Evolutionary conservation across 1,140 invertebrate genomes (phyloP), one percentile per base, ranked within the genome.

Genomic region (Diprion similis): DNA sequence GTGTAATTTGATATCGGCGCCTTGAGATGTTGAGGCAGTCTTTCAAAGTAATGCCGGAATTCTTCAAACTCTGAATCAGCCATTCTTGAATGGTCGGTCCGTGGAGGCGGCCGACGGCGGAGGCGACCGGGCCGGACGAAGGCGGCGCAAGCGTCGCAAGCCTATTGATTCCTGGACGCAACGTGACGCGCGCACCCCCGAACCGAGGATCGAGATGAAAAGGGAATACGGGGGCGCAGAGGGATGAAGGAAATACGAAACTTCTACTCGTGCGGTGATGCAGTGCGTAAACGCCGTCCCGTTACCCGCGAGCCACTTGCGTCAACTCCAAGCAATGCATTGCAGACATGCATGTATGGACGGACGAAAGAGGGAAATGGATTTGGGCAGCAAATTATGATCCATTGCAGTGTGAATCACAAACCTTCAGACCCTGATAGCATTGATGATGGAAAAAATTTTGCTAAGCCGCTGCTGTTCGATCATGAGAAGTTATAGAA

Each of bases 51-150:
- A 78, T 94, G 92, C 76, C 93, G 93, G 89, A 97, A 96, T 91
- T 97, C 94, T 87, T 97, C 95, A 89, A 96, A 97, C 87, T 97
- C 95, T 81, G 91, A 94, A 90, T 97, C 95, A 78, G 95, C 95
- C 95, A 96, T 97, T 87, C 78, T 82, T 15, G 74, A 71, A 70
- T 68, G 78, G 72, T 67, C 78, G 75, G 74, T 70, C 77, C 77
- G 70, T 78, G 77, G 79, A 77, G 77, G 76, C 78, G 78, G 77
- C 80, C 80, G 78, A 76, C 73, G 73, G 78, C 77, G 79, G 77
- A 75, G 73, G 71, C 76, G 78, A 73, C 75, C 78, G 75, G 69
- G 66, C 72, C 76, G 17, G 66, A 74, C n/a, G 11, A 17, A 59
- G 51, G 51, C 66, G 76, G 77, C 77, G 77, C 77, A 76, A 68